Percentiles rank a stretch among this genome's conserved stretches.
phyloP scores from a whole-genome alignment of 2,888 invertebrate species.

The Rhaphigaster nebulosa region DNA sequence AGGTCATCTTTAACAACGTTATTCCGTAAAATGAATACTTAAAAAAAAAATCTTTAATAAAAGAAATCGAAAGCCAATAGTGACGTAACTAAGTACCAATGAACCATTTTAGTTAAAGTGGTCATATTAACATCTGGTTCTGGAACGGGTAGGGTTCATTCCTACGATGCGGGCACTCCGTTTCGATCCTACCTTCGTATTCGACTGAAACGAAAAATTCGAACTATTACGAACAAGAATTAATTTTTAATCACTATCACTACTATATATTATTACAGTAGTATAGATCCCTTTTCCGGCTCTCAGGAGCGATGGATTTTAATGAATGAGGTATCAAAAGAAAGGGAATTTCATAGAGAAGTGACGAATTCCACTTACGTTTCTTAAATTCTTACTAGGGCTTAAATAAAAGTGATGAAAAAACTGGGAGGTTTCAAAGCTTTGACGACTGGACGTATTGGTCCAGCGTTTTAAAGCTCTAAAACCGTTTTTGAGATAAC shows the following conservation, averaged over 20 bases:
- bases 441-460: too few species aligned
- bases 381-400: too few species aligned
- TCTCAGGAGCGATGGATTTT: too few species aligned
- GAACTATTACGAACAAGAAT: background rate
- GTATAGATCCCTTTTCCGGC: too few species aligned
- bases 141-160: background rate
- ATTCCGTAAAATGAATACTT: background rate
- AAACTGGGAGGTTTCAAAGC: too few species aligned
- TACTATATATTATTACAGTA: too few species aligned
- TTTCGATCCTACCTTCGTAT: background rate
- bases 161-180: background rate
- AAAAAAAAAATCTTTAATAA: background rate
- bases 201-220: background rate
- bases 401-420: too few species aligned
- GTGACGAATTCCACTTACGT: too few species aligned
- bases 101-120: background rate
- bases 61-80: background rate
- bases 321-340: too few species aligned
- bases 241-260: background rate
- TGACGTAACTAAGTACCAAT: background rate
- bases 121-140: background rate
- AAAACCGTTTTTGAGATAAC: too few species aligned
- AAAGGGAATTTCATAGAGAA: too few species aligned
- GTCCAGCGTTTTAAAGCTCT: too few species aligned
- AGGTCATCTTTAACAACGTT: background rate